phyloP scores from a whole-genome alignment of 1,140 invertebrate genomes.

The Lordiphosa mommai region DNA sequence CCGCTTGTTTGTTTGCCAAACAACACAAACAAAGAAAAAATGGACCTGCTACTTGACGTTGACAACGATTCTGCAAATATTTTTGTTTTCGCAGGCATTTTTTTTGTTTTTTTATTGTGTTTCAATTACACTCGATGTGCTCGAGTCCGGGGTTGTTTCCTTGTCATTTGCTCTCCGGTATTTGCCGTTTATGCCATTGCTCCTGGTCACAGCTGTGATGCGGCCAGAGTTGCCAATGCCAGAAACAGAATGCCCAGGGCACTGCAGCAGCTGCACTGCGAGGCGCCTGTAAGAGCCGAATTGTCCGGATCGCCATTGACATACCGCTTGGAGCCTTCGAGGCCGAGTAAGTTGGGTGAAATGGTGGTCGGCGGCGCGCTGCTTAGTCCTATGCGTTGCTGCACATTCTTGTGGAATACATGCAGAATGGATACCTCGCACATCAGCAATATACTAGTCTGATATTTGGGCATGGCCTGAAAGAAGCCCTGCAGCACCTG shows the following conservation, averaged over 20 bases:
- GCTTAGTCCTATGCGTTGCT: constrained; percentile 62
- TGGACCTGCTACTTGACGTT: constrained; percentile 49
- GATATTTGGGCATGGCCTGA: constrained; percentile 71
- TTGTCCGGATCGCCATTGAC: constrained; percentile 78
- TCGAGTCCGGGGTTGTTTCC: constrained; percentile 8
- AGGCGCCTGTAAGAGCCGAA: constrained; percentile 71
- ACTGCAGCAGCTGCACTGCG: constrained; percentile 58
- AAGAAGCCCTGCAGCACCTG: constrained; percentile 76
- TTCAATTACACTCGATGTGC: constrained; percentile 59
- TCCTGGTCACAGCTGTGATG: constrained; percentile 60
- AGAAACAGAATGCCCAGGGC: constrained; percentile 40
- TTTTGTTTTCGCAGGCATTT: constrained; percentile 5
- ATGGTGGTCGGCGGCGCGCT: constrained; percentile 68
- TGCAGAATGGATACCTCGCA: constrained; percentile 77
- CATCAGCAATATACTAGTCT: constrained; percentile 62
- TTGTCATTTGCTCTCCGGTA: constrained; percentile 13
- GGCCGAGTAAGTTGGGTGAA: constrained; percentile 75
- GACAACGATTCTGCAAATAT: constrained; percentile 21
- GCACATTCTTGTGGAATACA: constrained; percentile 76
- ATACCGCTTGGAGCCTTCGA: constrained; percentile 74
- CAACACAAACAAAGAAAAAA: constrained; percentile 43
- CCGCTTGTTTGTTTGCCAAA: constrained; percentile 34
- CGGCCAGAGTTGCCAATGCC: constrained; percentile 44
- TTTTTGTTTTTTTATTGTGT: constrained; percentile 55
- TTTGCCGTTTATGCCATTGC: constrained; percentile 25